Evolutionary conservation across 53 echinoderm and acorn worm genomes (phyloP).

Genomic region (Actinopyga echinites): DNA sequence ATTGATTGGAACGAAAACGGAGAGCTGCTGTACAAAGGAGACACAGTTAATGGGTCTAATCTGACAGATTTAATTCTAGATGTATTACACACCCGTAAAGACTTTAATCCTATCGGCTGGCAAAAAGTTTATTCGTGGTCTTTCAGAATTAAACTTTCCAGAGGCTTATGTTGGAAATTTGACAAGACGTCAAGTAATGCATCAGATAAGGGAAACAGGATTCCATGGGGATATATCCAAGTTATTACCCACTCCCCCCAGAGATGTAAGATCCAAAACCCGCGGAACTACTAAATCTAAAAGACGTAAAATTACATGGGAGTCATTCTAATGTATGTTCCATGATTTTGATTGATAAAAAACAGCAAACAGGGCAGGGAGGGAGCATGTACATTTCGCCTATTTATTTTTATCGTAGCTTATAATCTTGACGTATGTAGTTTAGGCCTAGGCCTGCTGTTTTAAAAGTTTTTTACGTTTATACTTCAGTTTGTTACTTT

Average conservation of each 20-base stretch:
- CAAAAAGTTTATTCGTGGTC: background rate
- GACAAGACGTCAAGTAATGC: background rate
- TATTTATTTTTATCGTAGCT: background rate
- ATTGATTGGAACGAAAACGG: background rate
- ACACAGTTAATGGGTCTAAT: background rate
- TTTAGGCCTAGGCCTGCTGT: no score
- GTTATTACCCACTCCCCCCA: conserved; percentile 1
- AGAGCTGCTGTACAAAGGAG: background rate
- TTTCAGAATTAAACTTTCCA: background rate
- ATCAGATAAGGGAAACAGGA: background rate
- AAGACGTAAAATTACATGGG: background rate
- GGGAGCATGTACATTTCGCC: background rate
- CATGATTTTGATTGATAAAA: background rate
- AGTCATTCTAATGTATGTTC: background rate
- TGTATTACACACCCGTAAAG: background rate
- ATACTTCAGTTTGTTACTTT: no score
- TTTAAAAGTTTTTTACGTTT: no score
- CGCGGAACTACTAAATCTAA: background rate
- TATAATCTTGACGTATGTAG: no score
- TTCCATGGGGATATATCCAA: background rate
- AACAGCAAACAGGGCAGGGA: background rate
- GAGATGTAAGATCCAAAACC: background rate
- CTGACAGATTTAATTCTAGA: conserved; percentile 3
- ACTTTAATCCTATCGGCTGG: conserved; percentile 5
- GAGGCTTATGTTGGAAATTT: conserved; percentile 16